These are phyloP conservation scores for Ecliptopera silaceata DNA, from an alignment of 2,888 invertebrate genomes.

Conservation along the genomic window DNA sequence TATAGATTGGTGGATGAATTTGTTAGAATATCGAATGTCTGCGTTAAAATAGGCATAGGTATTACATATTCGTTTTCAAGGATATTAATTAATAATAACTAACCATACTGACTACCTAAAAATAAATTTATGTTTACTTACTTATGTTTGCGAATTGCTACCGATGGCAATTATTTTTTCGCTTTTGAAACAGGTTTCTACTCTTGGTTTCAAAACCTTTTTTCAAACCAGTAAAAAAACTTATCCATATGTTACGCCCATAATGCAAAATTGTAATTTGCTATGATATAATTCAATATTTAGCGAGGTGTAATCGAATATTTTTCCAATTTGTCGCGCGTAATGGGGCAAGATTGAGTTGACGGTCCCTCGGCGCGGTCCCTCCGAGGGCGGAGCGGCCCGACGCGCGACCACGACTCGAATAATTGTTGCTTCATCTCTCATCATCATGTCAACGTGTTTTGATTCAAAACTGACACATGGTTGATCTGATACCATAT, in stretches of 20 bases:
- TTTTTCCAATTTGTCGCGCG: conserved; percentile 83
- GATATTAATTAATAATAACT: no score
- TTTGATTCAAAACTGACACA: conserved; percentile 7
- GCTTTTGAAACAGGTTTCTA: no score
- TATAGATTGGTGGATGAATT: no score
- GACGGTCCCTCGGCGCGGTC: conserved; percentile 67
- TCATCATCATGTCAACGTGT: conserved; percentile 44
- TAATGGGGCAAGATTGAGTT: conserved; percentile 83
- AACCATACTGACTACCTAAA: no score
- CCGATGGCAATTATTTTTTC: no score
- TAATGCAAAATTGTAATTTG: conserved; percentile 78
- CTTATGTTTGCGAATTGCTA: no score
- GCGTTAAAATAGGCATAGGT: no score
- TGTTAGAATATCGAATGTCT: no score
- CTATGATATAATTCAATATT: conserved; percentile 82
- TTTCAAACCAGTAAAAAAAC: conserved; percentile 13
- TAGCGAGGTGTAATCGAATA: conserved; percentile 82
- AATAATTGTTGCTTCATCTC: conserved; percentile 38
- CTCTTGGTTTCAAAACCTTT: not conserved
- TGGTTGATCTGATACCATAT: not conserved
- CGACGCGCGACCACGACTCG: conserved; percentile 29
- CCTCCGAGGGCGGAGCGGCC: conserved; percentile 41
- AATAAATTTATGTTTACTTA: no score
- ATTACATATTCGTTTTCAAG: no score
- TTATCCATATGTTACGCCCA: conserved; percentile 56